A percentile compares a stretch with the other conserved stretches of the same genome.
Conservation (phyloP, 2,797 vertebrate species). For the Sebastes dallii region DNA sequence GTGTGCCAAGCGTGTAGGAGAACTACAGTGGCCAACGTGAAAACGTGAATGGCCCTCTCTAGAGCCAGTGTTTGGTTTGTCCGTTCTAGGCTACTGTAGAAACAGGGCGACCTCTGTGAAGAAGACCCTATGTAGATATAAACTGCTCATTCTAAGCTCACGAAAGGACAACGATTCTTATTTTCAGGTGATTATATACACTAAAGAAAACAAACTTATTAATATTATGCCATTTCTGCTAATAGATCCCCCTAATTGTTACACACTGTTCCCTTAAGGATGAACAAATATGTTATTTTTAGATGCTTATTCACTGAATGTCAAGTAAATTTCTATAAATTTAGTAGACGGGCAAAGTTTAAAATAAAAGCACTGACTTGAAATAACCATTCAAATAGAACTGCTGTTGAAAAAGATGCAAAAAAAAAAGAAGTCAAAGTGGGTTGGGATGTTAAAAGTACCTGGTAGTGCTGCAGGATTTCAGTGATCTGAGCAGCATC, state of each 20-base stretch:
- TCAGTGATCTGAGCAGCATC: conserved; percentile 71
- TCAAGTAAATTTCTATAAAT: not conserved
- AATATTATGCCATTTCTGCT: no score
- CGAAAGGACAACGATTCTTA: rapidly evolving
- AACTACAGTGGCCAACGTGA: no score
- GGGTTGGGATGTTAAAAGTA: conserved; percentile 45
- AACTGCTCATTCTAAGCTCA: rapidly evolving
- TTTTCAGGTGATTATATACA: no score
- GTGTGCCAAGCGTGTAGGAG: no score
- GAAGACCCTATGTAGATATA: no score
- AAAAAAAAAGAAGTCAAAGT: not conserved
- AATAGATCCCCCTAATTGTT: no score
- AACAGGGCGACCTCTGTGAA: no score
- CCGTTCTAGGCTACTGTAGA: no score
- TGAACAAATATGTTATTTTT: not conserved
- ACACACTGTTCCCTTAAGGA: not conserved
- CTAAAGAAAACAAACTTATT: no score
- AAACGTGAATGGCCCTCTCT: rapidly evolving
- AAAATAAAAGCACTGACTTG: not conserved
- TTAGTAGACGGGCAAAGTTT: no score
- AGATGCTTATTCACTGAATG: not conserved
- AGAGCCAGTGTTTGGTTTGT: no score
- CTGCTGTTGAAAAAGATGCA: not conserved
- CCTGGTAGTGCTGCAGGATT: conserved; percentile 84
- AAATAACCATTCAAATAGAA: not conserved